Evolutionary conservation across 53 echinoderm and acorn worm genomes (phyloP), one percentile per base, ranked within the genome.

Genomic region (Stichopus horrens): DNA sequence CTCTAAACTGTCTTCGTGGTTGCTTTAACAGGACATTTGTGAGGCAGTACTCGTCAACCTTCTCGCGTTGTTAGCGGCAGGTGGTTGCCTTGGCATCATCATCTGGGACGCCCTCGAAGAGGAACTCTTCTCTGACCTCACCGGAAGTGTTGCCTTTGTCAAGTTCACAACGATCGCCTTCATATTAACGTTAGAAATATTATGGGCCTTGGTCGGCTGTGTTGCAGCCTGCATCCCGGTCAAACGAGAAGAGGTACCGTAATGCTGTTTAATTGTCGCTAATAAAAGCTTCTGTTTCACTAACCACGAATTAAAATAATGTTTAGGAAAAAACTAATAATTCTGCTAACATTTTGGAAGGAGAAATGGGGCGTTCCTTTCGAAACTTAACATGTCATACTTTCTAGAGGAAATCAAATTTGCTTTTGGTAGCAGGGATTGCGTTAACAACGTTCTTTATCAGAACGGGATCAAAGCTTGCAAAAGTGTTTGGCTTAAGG

Each of bases 21-120:
- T 37, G 37, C 37, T 37, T 37, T 37, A 0, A 37, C 20, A 87
- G 87, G 87, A 87, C 20, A 75, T 87, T 4, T 87, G 87, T 54
- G 87, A 87, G 57, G 87, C 87, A 52, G 87, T 87, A 0, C 55
- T 87, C 6, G 87, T 87, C 20, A 87, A 87, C 75, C 11, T 87
- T 21, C 23, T 87, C 5, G 87, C 87, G 8, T 37, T 87, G 6
- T 6, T 87, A 5, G 54, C 75, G 4, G 74, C 87, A 11, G 87
- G 87, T 1, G 87, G 74, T 23, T 87, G 87, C 21, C 87, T 87
- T 55, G 87, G 87, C 7, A 75, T 87, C 20, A 21, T 87, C 11
- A 87, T 87, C 54, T 87, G 87, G 87, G 87, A 87, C 74, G 87
- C 87, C 4, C 21, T 87, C 23, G 20, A 9, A 18, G 58, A 74